These are phyloP conservation scores for Passer montanus DNA, from an alignment of 2,113 vertebrate species.

Conservation along the genomic window DNA sequence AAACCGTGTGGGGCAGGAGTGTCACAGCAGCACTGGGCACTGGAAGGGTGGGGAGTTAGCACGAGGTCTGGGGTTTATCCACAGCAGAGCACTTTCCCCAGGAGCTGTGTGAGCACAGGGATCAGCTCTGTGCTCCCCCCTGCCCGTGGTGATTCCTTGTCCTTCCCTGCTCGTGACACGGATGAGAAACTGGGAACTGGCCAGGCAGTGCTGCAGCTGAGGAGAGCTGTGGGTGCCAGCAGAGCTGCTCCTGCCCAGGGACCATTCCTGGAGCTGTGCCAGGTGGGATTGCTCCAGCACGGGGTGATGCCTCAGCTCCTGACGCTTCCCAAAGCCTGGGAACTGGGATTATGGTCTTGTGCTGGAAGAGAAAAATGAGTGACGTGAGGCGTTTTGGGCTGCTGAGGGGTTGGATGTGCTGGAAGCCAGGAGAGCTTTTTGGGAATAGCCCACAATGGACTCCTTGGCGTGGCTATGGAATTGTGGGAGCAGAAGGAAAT, in stretches of 20 bases:
- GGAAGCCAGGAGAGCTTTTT: not conserved
- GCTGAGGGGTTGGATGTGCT: not conserved
- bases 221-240: not conserved
- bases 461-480: fast-evolving
- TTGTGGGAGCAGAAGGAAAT: not conserved
- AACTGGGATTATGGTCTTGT: fast-evolving
- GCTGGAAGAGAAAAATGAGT: fast-evolving
- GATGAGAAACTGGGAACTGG: fast-evolving
- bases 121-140: not conserved
- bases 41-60: not conserved
- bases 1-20: not conserved
- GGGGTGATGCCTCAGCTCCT: not conserved
- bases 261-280: not conserved
- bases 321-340: not conserved
- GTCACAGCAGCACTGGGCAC: not conserved
- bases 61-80: not conserved
- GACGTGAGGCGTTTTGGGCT: fast-evolving
- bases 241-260: not conserved
- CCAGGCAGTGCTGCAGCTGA: no score
- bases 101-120: not conserved
- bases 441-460: not conserved
- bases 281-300: fast-evolving
- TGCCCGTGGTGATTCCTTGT: fast-evolving
- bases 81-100: not conserved
- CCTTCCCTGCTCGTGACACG: not conserved